Evolutionary conservation across 2,113 vertebrate species (phyloP), one percentile per base, ranked within the genome.

Genomic region (Hoplias malabaricus): DNA sequence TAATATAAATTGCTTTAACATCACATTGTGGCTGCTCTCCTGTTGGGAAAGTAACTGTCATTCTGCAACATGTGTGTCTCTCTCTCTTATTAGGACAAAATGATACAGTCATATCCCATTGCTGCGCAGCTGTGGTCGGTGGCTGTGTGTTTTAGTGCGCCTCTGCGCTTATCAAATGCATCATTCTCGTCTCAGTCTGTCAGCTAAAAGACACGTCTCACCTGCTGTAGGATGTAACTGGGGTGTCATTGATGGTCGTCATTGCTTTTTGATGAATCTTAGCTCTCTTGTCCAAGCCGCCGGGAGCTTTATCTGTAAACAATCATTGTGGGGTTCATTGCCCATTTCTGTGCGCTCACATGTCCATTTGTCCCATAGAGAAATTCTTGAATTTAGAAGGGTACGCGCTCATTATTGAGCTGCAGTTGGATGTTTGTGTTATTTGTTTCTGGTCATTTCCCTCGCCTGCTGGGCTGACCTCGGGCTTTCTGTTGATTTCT

Each of bases 401-500:
- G 71, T 48, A 75, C 14, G 19, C 50, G 25, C 46, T 59, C 73
- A 70, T 79, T 69, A 77, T 65, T 34, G 61, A 67, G 50, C 53
- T 29, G 78, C 80, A 72, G 80, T 80, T 62, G 80, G 66, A 75
- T 83, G 75, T 67, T 78, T 69, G 54, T 78, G 53, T 71, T 73
- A 78, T 82, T 75, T 79, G 81, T 83, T 65, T 76, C 56, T 53
- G 27, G 19, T 46, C 56, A 33, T 31, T 71, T 75, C 12, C 14
- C 19, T 73, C 54, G 25, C 77, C 78, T 77, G 62, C 43, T 33
- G 73, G 46, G 62, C 61, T 80, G 54, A 77, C 73, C 75, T 50
- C 33, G 34, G 72, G 77, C 61, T 75, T 62, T 29, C 50, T 65
- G 53, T 40, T n/a, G 65, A 56, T 68, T 25, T 77, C 50, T 73